A percentile compares a stretch with the other conserved stretches of the same genome.
Evolutionary conservation across 1,140 invertebrate species (phyloP).

Genomic region (Leptoteleia sp.): DNA sequence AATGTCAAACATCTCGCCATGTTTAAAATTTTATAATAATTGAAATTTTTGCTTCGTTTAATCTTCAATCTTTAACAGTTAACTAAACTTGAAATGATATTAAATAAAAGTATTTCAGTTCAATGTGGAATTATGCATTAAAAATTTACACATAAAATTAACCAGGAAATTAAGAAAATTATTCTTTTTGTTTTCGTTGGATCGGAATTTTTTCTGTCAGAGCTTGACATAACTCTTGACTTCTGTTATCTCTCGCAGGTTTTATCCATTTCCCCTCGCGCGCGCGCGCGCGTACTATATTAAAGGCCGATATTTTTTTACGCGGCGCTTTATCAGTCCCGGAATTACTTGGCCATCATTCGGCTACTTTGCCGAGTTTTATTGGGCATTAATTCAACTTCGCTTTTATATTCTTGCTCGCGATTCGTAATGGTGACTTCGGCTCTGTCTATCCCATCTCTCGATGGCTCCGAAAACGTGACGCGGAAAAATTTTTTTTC

Average conservation of each 20-base stretch:
- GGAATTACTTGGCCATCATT: constrained; percentile 48
- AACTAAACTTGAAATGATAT: too few relatives aligned
- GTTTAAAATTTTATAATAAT: too few relatives aligned
- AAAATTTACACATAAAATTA: too few relatives aligned
- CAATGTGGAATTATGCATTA: too few relatives aligned
- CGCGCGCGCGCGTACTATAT: constrained; percentile 31
- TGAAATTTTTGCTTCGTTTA: too few relatives aligned
- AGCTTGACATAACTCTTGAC: constrained; percentile 25
- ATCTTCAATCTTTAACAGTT: too few relatives aligned
- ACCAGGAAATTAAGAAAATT: too few relatives aligned
- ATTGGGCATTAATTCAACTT: constrained; percentile 37
- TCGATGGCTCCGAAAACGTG: too few relatives aligned
- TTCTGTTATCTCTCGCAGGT: constrained; percentile 41
- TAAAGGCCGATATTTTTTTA: constrained; percentile 40
- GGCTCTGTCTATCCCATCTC: constrained; percentile 1
- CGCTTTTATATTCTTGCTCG: constrained; percentile 33
- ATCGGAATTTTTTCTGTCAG: not conserved
- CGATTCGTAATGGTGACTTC: constrained; percentile 18
- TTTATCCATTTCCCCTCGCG: constrained; percentile 7
- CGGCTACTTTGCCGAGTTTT: constrained; percentile 41
- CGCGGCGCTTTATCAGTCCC: constrained; percentile 34
- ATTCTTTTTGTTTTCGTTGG: too few relatives aligned
- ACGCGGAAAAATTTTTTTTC: too few relatives aligned
- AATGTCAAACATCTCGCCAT: too few relatives aligned
- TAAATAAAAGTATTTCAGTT: too few relatives aligned